phyloP scores from a whole-genome alignment of 1,140 invertebrate genomes.

The Carposina sasakii region DNA sequence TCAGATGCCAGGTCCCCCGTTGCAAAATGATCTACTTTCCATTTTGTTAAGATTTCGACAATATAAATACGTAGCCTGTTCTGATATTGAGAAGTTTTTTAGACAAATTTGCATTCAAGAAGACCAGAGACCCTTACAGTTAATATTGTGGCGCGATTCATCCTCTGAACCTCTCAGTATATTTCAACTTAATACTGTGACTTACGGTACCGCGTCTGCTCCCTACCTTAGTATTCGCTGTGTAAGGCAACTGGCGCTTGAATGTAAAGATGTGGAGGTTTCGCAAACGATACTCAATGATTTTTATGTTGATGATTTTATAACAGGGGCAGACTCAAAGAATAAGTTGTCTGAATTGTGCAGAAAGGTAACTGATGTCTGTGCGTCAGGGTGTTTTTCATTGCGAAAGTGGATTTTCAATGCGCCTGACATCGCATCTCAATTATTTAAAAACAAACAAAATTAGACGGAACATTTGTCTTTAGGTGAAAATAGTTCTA shows the following conservation, averaged over 20 bases:
- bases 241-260: constrained; percentile 4
- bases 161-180: constrained; percentile 14
- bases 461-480: too few species aligned
- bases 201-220: constrained; percentile 13
- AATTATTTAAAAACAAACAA: too few species aligned
- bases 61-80: not conserved
- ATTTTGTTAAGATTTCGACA: constrained; percentile 20
- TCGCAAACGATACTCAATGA: constrained; percentile 28
- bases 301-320: constrained; percentile 65
- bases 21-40: constrained; percentile 41
- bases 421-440: too few species aligned
- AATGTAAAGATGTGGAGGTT: constrained; percentile 5
- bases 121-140: constrained; percentile 32
- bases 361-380: constrained; percentile 3
- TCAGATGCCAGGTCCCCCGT: constrained; percentile 34
- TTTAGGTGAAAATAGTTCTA: too few species aligned
- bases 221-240: not conserved
- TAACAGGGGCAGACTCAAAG: constrained; percentile 34
- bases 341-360: constrained; percentile 6
- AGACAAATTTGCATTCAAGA: constrained; percentile 37
- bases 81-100: constrained; percentile 53
- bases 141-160: constrained; percentile 38
- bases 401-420: not conserved
- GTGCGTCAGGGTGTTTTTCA: not conserved
- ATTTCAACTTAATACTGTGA: constrained; percentile 9